Conservation (phyloP, 1,140 invertebrate genomes). For the Gonioctena quinquepunctata region DNA sequence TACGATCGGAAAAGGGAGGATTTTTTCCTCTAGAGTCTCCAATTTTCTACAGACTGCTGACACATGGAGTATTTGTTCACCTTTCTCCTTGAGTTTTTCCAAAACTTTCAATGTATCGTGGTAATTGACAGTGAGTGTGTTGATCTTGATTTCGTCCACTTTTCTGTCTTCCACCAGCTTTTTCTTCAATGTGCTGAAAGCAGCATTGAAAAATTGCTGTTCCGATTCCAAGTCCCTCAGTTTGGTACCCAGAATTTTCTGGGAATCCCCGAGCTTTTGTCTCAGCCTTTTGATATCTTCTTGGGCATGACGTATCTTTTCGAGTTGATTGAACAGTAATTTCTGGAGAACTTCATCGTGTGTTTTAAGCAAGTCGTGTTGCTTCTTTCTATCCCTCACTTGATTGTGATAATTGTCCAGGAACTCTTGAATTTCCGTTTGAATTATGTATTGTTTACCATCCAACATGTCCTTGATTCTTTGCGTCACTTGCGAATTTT, state of each 20-base stretch:
- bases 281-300: conserved; percentile 32
- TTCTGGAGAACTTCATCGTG: conserved; percentile 39
- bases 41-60: conserved; percentile 62
- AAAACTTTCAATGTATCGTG: conserved; percentile 35
- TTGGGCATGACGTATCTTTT: conserved; percentile 30
- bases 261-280: conserved; percentile 27
- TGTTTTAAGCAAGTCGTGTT: conserved; percentile 28
- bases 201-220: conserved; percentile 34
- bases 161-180: conserved; percentile 34
- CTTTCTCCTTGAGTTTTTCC: conserved; percentile 53
- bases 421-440: conserved; percentile 30
- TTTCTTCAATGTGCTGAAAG: conserved; percentile 35
- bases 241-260: conserved; percentile 26
- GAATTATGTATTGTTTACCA: conserved; percentile 30
- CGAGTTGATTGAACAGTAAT: conserved; percentile 30
- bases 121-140: conserved; percentile 30
- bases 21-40: conserved; percentile 62
- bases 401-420: conserved; percentile 29
- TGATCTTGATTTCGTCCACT: conserved; percentile 33
- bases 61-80: conserved; percentile 59
- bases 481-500: conserved; percentile 35
- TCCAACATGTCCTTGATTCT: conserved; percentile 34
- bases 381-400: conserved; percentile 33
- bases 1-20: conserved; percentile 40
- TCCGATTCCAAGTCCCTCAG: conserved; percentile 30